Percentiles rank a stretch among this genome's conserved stretches.
Evolutionary conservation across 2,113 vertebrate genomes (phyloP).

Genomic region (Gopherus flavomarginatus): DNA sequence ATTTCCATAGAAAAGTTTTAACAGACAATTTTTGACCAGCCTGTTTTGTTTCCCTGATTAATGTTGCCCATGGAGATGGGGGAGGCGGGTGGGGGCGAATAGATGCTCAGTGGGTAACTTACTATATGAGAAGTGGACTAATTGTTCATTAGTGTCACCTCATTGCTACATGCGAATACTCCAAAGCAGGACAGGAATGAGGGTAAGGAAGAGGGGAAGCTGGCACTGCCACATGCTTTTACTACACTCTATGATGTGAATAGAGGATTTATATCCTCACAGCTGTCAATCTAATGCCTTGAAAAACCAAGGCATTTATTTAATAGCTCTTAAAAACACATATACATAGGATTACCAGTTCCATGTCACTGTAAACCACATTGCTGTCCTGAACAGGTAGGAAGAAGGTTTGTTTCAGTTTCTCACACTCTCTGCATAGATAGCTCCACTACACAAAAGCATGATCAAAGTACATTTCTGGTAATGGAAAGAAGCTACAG

Average conservation of each 20-base stretch:
- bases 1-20: too few species aligned
- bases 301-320: background rate
- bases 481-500: background rate
- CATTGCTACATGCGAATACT: too few species aligned
- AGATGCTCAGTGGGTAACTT: too few species aligned
- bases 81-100: background rate
- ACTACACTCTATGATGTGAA: background rate
- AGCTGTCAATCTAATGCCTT: background rate
- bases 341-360: background rate
- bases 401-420: background rate
- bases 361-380: rapidly evolving
- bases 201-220: background rate
- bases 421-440: background rate
- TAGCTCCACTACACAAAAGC: background rate
- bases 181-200: too few species aligned
- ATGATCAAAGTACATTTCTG: background rate
- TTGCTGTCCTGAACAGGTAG: background rate
- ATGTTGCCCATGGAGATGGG: background rate
- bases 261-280: background rate
- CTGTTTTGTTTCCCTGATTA: background rate
- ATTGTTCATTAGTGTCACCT: too few species aligned
- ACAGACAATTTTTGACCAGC: too few species aligned
- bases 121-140: too few species aligned
- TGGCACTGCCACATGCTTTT: background rate
- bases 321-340: background rate